Conservation (phyloP, 2,888 invertebrate genomes). For the Agrotis exclamationis region DNA sequence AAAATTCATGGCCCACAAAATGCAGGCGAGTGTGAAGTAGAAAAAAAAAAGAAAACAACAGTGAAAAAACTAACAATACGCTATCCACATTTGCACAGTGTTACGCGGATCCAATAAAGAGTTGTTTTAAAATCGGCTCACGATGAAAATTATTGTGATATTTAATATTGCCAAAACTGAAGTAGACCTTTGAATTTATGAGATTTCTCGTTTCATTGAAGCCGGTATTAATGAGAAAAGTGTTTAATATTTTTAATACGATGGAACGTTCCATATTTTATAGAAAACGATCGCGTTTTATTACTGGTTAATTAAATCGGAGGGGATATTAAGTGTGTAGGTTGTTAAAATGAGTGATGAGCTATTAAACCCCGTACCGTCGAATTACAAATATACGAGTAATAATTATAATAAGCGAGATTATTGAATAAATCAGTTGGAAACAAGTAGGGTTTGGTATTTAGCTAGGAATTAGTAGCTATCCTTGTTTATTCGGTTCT, state of each 20-base stretch:
- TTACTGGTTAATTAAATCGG: conserved; percentile 69
- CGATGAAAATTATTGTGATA: conserved; percentile 26
- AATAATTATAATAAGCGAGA: conserved; percentile 23
- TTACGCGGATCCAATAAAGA: conserved; percentile 40
- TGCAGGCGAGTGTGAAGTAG: conserved; percentile 2
- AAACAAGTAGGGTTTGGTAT: conserved; percentile 11
- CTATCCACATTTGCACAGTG: conserved; percentile 50
- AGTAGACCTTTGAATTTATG: conserved; percentile 36
- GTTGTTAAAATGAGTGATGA: conserved; percentile 49
- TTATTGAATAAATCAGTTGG: conserved; percentile 23
- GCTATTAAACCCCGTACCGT: conserved; percentile 27
- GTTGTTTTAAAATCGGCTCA: conserved; percentile 33
- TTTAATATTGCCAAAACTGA: conserved; percentile 39
- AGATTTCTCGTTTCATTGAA: conserved; percentile 57
- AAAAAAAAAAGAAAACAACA: conserved; percentile 14
- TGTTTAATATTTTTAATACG: conserved; percentile 66
- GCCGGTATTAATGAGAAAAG: conserved; percentile 64
- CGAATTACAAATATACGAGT: conserved; percentile 40
- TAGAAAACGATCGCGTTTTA: conserved; percentile 67
- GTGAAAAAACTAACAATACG: conserved; percentile 49
- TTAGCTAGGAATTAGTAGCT: neutral
- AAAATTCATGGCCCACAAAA: conserved; percentile 33
- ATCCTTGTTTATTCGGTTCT: conserved; percentile 1
- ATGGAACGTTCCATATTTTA: conserved; percentile 57
- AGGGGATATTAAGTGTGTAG: conserved; percentile 60